phyloP scores from a whole-genome alignment of 2,113 vertebrate species.

The Odontophorus gujanensis region DNA sequence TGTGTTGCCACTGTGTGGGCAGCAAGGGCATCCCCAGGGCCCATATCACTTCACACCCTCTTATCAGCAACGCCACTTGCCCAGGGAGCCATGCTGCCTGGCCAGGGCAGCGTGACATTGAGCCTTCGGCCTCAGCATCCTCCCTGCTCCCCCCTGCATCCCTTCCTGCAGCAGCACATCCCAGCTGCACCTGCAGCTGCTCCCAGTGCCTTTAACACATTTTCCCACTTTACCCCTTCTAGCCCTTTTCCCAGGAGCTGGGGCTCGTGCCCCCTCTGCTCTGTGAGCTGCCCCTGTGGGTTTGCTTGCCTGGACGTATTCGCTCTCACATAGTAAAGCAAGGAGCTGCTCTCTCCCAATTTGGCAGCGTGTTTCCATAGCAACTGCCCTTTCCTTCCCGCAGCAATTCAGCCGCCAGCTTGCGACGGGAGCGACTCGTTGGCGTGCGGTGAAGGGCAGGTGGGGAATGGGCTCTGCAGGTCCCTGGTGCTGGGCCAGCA shows the following conservation, averaged over 20 bases:
- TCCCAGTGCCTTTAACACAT: rapidly evolving
- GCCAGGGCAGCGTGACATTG: rapidly evolving
- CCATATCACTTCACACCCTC: rapidly evolving
- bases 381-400: constrained; percentile 54
- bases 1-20: rapidly evolving
- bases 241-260: neutral
- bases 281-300: rapidly evolving
- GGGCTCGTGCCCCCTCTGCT: rapidly evolving
- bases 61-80: neutral
- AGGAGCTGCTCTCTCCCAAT: constrained; percentile 51
- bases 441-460: neutral
- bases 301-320: neutral
- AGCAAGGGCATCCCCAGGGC: neutral
- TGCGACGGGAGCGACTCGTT: neutral
- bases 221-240: neutral
- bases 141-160: rapidly evolving
- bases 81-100: rapidly evolving
- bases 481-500: rapidly evolving
- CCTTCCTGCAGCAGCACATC: neutral
- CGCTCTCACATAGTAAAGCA: neutral
- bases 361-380: constrained; percentile 70
- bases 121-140: neutral
- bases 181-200: rapidly evolving
- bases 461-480: neutral
- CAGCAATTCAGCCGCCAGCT: neutral